Conservation (phyloP, 2,113 vertebrate species). For the Chionis minor region DNA sequence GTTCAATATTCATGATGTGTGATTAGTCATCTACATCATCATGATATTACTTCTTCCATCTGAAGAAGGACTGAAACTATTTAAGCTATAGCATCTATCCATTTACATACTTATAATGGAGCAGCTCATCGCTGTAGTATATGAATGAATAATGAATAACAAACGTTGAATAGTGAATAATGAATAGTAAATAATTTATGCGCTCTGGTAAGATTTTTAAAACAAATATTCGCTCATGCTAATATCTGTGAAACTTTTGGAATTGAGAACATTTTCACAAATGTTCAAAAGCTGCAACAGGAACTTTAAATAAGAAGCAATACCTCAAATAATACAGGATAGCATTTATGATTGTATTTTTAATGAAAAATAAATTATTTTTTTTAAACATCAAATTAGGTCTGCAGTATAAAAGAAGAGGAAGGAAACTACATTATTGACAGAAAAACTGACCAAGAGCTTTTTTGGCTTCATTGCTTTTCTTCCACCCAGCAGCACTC, state of each 20-base stretch:
- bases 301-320: background rate
- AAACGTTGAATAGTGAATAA: slow-evolving; percentile 34
- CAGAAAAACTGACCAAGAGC: background rate
- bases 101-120: slow-evolving; percentile 8
- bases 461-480: background rate
- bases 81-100: slow-evolving; percentile 12
- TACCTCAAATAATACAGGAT: background rate
- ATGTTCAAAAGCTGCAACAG: background rate
- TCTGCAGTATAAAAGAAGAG: background rate
- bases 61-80: background rate
- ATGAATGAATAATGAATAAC: slow-evolving; percentile 41
- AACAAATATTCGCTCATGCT: background rate
- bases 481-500: background rate
- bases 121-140: background rate
- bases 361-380: background rate
- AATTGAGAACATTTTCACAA: background rate
- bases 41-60: background rate
- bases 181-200: slow-evolving; percentile 28
- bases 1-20: slow-evolving; percentile 10
- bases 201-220: slow-evolving; percentile 1
- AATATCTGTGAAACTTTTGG: background rate
- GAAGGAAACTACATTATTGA: background rate
- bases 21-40: background rate
- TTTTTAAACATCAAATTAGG: background rate
- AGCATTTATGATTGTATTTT: background rate